Evolutionary conservation across 2,797 vertebrate species (phyloP).

Genomic region (Catamblyrhynchus diadema): DNA sequence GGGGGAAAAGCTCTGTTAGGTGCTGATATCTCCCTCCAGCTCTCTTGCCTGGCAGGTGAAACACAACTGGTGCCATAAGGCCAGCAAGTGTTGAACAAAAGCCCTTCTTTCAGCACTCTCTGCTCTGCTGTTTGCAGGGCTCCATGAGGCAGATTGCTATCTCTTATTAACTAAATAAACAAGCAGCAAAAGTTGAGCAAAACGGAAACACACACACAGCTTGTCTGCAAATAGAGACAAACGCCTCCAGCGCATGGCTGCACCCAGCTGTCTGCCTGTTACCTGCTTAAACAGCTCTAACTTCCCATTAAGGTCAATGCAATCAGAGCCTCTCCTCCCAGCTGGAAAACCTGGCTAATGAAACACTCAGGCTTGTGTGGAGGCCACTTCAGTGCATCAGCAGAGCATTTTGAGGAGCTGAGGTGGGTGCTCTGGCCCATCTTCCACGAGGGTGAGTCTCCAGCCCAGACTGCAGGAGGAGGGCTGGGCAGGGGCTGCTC

Average conservation of each 20-base stretch:
- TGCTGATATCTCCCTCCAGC: background rate
- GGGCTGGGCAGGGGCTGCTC: background rate
- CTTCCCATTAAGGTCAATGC: constrained; percentile 29
- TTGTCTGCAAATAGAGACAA: constrained; percentile 58
- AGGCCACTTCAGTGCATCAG: background rate
- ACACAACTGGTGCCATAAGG: background rate
- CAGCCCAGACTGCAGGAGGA: fast-evolving
- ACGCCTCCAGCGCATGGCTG: constrained; percentile 8
- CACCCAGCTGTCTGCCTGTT: constrained; percentile 50
- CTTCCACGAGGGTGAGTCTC: fast-evolving
- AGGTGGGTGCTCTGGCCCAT: background rate
- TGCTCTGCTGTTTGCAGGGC: background rate
- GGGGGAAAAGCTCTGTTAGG: background rate
- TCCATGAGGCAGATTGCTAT: constrained; percentile 19
- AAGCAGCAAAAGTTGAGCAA: constrained; percentile 45
- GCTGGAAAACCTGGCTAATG: constrained; percentile 27
- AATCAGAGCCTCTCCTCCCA: background rate
- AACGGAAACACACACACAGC: constrained; percentile 37
- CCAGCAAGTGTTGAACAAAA: background rate
- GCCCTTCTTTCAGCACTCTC: background rate
- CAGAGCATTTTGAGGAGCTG: background rate
- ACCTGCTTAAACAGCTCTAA: constrained; percentile 54
- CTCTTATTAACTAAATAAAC: constrained; percentile 59
- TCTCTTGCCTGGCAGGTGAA: background rate
- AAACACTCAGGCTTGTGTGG: background rate